Percentiles rank a stretch among this genome's conserved stretches.
phyloP scores from a whole-genome alignment of 2,888 invertebrate genomes.

The Leptopilina myrica region DNA sequence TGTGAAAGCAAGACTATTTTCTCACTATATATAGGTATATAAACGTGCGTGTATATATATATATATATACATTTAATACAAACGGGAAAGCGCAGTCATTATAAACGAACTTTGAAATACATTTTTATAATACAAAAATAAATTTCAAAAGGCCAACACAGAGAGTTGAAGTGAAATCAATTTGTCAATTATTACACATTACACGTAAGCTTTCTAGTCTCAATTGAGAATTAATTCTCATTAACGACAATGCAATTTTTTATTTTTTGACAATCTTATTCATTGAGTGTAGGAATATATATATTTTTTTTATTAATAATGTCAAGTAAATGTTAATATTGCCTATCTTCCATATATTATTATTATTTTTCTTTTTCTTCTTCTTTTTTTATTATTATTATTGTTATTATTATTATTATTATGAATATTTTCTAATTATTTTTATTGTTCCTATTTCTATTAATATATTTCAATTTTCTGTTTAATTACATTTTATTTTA shows the following conservation, averaged over 20 bases:
- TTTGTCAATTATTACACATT: constrained; percentile 9
- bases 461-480: too few relatives aligned
- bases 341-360: too few relatives aligned
- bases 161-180: neutral
- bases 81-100: constrained; percentile 23
- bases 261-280: neutral
- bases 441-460: too few relatives aligned
- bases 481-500: too few relatives aligned
- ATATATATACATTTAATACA: neutral
- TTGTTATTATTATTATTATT: too few relatives aligned
- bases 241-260: neutral
- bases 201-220: neutral
- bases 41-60: too few relatives aligned
- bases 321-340: too few relatives aligned
- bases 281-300: too few relatives aligned
- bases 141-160: constrained; percentile 9
- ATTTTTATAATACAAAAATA: constrained; percentile 24
- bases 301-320: too few relatives aligned
- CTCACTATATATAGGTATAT: constrained; percentile 2
- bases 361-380: too few relatives aligned
- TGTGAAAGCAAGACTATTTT: constrained; percentile 30
- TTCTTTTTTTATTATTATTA: too few relatives aligned
- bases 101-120: neutral
- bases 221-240: constrained; percentile 12
- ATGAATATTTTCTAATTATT: too few relatives aligned